These are phyloP conservation scores for Salvelinus sp. DNA, from an alignment of 2,113 vertebrate genomes.

Conservation along the genomic window DNA sequence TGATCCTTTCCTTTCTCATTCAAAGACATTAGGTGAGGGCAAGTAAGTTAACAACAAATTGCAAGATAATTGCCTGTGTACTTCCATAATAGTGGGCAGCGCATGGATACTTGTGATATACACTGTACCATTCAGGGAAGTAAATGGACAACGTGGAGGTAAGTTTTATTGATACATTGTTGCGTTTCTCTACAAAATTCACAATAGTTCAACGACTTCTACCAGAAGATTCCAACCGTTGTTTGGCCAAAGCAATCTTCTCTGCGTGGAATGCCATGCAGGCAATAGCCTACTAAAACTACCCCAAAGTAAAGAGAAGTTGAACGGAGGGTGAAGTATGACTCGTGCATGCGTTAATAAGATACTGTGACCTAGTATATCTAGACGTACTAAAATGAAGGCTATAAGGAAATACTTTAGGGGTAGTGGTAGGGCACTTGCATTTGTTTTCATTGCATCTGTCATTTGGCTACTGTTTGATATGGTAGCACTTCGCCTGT, in stretches of 20 bases:
- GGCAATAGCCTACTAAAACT: conserved; percentile 38
- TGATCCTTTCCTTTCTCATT: conserved; percentile 1
- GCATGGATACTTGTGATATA: neutral
- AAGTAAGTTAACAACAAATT: neutral
- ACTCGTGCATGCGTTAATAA: neutral
- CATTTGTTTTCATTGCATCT: conserved; percentile 86
- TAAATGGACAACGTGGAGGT: neutral
- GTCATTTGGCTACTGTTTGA: conserved; percentile 91
- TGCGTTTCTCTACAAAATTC: neutral
- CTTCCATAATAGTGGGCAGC: neutral
- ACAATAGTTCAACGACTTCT: neutral
- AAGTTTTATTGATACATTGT: neutral
- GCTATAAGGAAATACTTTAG: conserved; percentile 81
- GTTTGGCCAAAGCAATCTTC: neutral
- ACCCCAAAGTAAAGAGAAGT: conserved; percentile 21
- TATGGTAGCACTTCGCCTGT: conserved; percentile 89
- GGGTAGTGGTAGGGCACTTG: conserved; percentile 85
- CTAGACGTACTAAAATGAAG: neutral
- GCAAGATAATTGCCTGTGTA: conserved; percentile 1
- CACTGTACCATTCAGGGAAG: neutral
- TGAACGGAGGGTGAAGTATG: neutral
- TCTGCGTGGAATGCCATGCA: conserved; percentile 64
- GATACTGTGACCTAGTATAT: neutral
- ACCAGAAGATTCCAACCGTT: conserved; percentile 9
- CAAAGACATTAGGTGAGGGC: neutral